Evolutionary conservation across 1,140 invertebrate genomes (phyloP).

Genomic region (Drosophila albomicans): DNA sequence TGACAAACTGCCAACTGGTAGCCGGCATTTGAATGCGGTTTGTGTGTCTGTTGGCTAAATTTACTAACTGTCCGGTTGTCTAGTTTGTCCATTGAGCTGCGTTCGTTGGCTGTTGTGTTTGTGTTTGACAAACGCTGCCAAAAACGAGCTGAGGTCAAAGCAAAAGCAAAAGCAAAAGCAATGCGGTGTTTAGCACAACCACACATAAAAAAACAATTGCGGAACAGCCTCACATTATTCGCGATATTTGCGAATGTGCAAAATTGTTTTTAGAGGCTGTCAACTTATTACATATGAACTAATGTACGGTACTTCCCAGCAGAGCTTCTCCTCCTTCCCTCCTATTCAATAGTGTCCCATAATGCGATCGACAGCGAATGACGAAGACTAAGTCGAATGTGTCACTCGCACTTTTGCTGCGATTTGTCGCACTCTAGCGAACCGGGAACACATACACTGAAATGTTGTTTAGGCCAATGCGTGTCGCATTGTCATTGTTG

Average conservation of each 20-base stretch:
- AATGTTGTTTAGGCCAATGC: constrained; percentile 10
- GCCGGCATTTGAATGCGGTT: constrained; percentile 38
- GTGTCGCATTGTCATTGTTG: constrained; percentile 11
- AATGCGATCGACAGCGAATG: not conserved
- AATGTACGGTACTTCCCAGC: not conserved
- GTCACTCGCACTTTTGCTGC: constrained; percentile 14
- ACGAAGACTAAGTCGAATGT: constrained; percentile 2
- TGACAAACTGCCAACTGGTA: constrained; percentile 20
- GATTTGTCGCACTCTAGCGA: constrained; percentile 30
- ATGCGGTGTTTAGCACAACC: constrained; percentile 13
- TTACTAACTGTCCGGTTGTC: constrained; percentile 16
- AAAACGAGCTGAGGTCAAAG: constrained; percentile 45
- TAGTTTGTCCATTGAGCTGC: not conserved
- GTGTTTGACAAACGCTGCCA: constrained; percentile 44
- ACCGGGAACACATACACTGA: constrained; percentile 17
- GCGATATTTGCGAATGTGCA: constrained; percentile 22
- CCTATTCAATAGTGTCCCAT: not conserved
- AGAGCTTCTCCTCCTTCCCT: too few relatives aligned
- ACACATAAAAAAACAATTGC: constrained; percentile 66
- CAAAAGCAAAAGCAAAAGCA: constrained; percentile 27
- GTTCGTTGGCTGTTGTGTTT: constrained; percentile 19
- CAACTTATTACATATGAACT: constrained; percentile 8
- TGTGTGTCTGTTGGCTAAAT: constrained; percentile 42
- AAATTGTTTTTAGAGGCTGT: constrained; percentile 33
- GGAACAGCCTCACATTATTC: constrained; percentile 70